Base-by-base conservation (phyloP, 2,797 vertebrate genomes). In the Anguilla megastoma region DNA sequence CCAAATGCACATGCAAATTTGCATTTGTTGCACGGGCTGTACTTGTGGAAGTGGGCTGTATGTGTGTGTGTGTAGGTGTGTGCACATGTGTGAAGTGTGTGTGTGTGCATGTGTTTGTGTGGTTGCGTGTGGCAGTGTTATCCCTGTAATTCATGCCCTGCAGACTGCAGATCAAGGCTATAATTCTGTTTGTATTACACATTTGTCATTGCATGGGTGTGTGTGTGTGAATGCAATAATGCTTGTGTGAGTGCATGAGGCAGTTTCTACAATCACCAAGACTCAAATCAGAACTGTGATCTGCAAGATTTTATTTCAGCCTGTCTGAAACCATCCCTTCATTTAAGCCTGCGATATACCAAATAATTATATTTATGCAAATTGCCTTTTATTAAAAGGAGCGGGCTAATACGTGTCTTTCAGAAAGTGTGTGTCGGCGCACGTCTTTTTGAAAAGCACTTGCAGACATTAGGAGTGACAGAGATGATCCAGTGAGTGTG, bases 311-410 rank as follows among this genome's bases (percentile, higher is more conserved):
- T 41, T 76, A 76, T 36, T 76, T 76, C 74, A 36, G 33, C 18
- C 30, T 18, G 30, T 41, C 74, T 82, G 79, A 24, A 48, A 50
- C 12, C 45, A n/a, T 50, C 24, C 45, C 79, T n/a, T 82, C 50
- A 48, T 82, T 82, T 82, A n/a, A 82, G 79, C 79, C 36, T 24
- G 41, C 9, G 8, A 50, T 24, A 50, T 82, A 24, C 18, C 79
- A 50, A 24, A 82, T 82, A 82, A 82, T 50, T 82, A 82, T 82
- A 50, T 82, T 82, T 50, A 82, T 82, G 79, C 79, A 82, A 82
- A 82, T 82, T 50, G 41, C 41, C 24, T 82, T 82, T 36, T 50
- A 82, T 48, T 82, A 82, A 50, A 82, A 82, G 45, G 79, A 50
- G 41, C 24, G 50, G 45, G 18, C 79, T 82, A 14, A 82, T 50